Evolutionary conservation across 2,113 vertebrate genomes (phyloP).

Genomic region (Morone chrysops): DNA sequence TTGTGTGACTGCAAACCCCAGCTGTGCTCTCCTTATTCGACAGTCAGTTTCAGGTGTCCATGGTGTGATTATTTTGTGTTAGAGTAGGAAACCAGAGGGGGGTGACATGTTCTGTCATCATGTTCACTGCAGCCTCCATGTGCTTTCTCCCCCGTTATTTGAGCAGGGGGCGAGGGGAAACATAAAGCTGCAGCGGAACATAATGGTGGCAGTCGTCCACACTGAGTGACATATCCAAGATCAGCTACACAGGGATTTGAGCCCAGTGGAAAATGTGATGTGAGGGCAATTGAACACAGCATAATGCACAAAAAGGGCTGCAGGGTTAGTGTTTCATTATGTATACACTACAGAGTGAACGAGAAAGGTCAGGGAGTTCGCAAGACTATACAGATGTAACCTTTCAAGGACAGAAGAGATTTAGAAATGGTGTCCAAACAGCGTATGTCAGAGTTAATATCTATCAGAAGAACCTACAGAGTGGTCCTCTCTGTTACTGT

Average conservation of each 20-base stretch:
- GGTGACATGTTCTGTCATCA: conserved; percentile 22
- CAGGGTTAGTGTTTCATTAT: neutral
- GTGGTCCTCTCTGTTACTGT: neutral
- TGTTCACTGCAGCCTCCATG: neutral
- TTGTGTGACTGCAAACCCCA: conserved; percentile 65
- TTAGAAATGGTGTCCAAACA: conserved; percentile 22
- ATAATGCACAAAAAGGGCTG: neutral
- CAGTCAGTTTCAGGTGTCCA: neutral
- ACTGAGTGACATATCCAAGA: conserved; percentile 44
- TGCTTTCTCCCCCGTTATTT: conserved; percentile 40
- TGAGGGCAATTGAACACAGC: conserved; percentile 16
- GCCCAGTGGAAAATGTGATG: conserved; percentile 62
- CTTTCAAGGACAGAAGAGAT: neutral
- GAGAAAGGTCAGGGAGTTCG: conserved; percentile 3
- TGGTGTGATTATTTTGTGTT: neutral
- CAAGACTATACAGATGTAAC: neutral
- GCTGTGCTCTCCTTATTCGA: conserved; percentile 3
- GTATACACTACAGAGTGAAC: neutral
- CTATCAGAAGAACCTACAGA: neutral
- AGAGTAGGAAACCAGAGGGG: neutral
- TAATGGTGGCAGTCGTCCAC: conserved; percentile 14
- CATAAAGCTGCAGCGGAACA: conserved; percentile 32
- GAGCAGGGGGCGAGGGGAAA: conserved; percentile 17
- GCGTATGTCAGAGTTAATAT: neutral
- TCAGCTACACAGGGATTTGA: conserved; percentile 28